Evolutionary conservation across 2,113 vertebrate genomes (phyloP), one percentile per base, ranked within the genome.

Genomic region (Anoplopoma fimbria): DNA sequence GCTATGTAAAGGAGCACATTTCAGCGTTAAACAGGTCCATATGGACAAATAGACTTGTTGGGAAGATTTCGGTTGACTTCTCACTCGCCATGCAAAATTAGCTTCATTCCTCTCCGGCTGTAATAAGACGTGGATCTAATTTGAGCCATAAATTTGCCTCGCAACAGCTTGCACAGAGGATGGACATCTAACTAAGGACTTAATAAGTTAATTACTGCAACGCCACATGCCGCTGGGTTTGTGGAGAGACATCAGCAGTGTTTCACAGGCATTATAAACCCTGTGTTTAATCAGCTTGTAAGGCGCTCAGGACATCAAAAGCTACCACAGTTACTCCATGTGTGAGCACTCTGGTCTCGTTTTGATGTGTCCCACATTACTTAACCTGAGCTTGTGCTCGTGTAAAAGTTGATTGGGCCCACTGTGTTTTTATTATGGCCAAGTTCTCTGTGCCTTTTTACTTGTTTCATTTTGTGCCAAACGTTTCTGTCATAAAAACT

Each of bases 11-110:
- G 88, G 86, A 88, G 87, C 88, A 87, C 88, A 87, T 92, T 77
- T 88, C 87, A 75, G 67, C 57, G 69, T 69, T 93, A 94, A 95
- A 82, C 81, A 31, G 72, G 45, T 86, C 90, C 93, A 94, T 83
- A 92, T 95, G 94, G 87, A 88, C 75, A 85, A 89, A 90, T 64
- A 84, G 76, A 79, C 76, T 85, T 33, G 77, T 83, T 38, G 70
- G 74, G 84, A 76, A 85, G 68, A 74, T 79, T 81, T 76, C n/a
- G 38, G 68, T 83, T 40, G 75, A 77, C 61, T 79, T 77, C 23
- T 68, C 21, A 29, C 83, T 89, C 25, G 25, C 79, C 75, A 34
- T 79, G 80, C 68, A 77, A 81, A 91, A 94, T 89, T 69, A 87
- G 82, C 76, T 81, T 79, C 87, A 74, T 82, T 85, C 85, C 55